Conservation (phyloP, 2,113 vertebrate species). For the Tamias sibiricus region DNA sequence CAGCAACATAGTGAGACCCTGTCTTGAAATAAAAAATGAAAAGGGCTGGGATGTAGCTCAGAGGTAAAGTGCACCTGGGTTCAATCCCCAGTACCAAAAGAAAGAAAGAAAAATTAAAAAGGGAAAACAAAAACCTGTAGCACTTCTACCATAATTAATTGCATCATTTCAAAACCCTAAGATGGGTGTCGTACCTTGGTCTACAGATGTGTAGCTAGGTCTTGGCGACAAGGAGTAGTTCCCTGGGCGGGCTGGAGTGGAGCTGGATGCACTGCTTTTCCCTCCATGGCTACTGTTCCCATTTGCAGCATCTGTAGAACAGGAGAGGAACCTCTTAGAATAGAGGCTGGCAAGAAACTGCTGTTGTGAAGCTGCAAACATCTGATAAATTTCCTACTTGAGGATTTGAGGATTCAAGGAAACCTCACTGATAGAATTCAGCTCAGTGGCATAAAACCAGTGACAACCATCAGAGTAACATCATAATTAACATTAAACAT, state of each 20-base stretch:
- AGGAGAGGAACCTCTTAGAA: conserved; percentile 79
- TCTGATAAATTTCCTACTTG: neutral
- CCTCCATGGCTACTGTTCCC: conserved; percentile 87
- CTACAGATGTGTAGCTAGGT: conserved; percentile 89
- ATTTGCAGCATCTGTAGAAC: conserved; percentile 89
- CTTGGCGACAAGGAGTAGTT: conserved; percentile 87
- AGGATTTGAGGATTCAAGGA: neutral
- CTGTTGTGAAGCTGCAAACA: neutral
- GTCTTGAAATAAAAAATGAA: too few species aligned
- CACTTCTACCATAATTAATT: neutral
- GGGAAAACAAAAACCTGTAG: neutral
- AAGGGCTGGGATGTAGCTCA: too few species aligned
- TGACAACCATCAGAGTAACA: neutral
- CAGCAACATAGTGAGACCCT: too few species aligned
- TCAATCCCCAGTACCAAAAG: too few species aligned
- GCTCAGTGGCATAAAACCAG: neutral
- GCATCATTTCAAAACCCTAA: neutral
- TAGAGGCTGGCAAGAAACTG: neutral
- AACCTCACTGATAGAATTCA: neutral
- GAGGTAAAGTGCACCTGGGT: too few species aligned
- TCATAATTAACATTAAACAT: neutral
- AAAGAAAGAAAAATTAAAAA: too few species aligned
- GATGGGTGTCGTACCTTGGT: conserved; percentile 87
- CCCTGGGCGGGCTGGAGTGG: conserved; percentile 88
- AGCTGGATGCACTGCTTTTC: conserved; percentile 87